Evolutionary conservation across 2,113 vertebrate genomes (phyloP).

Genomic region (Pseudorectes ferrugineus): DNA sequence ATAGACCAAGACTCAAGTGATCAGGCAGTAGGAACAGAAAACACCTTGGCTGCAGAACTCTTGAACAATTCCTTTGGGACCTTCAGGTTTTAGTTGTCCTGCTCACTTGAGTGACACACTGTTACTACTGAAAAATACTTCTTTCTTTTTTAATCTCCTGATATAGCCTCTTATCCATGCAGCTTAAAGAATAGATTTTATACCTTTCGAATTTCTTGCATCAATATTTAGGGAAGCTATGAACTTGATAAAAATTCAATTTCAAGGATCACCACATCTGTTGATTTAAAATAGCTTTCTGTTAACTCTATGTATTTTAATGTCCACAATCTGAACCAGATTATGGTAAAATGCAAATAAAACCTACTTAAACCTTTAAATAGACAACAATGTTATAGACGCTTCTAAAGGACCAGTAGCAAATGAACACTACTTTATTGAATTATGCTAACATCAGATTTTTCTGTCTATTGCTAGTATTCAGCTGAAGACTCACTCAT

Average conservation of each 20-base stretch:
- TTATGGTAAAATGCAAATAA: background rate
- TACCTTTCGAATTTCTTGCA: background rate
- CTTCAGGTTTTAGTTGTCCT: background rate
- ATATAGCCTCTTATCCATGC: background rate
- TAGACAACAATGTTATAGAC: background rate
- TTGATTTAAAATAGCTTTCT: background rate
- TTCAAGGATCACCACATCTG: background rate
- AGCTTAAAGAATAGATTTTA: background rate
- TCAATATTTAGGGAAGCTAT: background rate
- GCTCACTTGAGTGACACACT: background rate
- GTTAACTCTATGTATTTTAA: background rate
- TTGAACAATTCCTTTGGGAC: background rate
- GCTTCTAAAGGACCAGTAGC: background rate
- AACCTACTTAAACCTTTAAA: background rate
- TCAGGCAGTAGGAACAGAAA: background rate
- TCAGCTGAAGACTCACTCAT: background rate
- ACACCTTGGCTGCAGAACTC: background rate
- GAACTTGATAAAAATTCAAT: background rate
- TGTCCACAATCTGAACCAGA: background rate
- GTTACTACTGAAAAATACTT: background rate
- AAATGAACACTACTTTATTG: background rate
- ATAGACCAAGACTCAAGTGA: background rate
- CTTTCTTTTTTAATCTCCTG: background rate
- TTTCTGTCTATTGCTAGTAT: background rate
- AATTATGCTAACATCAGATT: background rate